Evolutionary conservation across 2,797 vertebrate species (phyloP), one percentile per base, ranked within the genome.

Genomic region (Phoxinus dragarum): DNA sequence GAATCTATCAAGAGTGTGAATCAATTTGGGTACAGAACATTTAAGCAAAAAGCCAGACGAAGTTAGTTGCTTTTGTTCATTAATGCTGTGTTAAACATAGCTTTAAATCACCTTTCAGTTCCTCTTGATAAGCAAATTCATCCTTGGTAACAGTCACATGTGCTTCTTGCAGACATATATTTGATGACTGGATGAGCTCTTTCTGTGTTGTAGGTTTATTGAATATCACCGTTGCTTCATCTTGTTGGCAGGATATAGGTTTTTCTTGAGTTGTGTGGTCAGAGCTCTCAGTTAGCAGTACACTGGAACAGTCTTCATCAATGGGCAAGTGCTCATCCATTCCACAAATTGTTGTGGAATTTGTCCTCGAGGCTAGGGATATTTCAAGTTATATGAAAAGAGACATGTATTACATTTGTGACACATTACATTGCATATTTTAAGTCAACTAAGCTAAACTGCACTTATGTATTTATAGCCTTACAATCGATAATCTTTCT

Each of bases 51-150:
- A 79, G 83, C 86, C 82, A 84, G 87, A 84, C 75, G n/a, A 72
- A 75, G 85, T 90, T 89, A 89, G 81, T 89, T 86, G 87, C 83
- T 87, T 85, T 86, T 75, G 52, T 56, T 80, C 72, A 84, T 81
- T 67, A 79, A 83, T 59, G 42, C 19, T 85, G 69, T 80, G 76
- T 82, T 89, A 90, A 54, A 89, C 80, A 88, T 38, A 81, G 84
- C 71, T 84, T 86, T 76, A 61, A 88, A 61, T 98, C 94, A 99
- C 98, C 97, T 94, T 95, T 92, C 79, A 97, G 95, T 85, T 95
- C 93, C 89, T 95, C 93, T 89, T 92, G 93, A 94, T 94, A 95
- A 87, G 93, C 38, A 56, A 89, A 91, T 82, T 95, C 93, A 87
- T 94, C 92, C 86, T 86, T 90, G 83, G 94, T 94, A 88, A 92